A percentile compares a stretch with the other conserved stretches of the same genome.
These are phyloP conservation scores for Cyanoliseus patagonus DNA, from an alignment of 2,113 vertebrate genomes.

Conservation along the genomic window DNA sequence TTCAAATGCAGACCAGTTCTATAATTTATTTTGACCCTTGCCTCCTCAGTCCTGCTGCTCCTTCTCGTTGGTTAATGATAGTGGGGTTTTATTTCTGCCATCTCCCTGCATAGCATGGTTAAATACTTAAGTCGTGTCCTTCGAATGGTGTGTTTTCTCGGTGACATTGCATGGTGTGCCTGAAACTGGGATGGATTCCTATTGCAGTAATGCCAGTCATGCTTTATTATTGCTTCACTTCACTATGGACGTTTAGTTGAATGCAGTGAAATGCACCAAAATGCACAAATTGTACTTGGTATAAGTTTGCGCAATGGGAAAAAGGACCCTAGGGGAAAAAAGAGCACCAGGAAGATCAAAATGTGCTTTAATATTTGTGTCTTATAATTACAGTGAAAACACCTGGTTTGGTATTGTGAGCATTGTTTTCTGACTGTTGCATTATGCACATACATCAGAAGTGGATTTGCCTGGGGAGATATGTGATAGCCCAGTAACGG, in stretches of 20 bases:
- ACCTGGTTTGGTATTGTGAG: not conserved
- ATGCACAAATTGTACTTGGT: not conserved
- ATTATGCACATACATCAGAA: accelerated
- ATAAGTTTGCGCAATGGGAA: not conserved
- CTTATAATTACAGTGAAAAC: not conserved
- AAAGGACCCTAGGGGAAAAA: not conserved
- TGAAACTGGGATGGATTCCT: not conserved
- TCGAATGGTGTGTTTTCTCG: not conserved
- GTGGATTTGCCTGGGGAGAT: not conserved
- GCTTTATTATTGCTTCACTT: not conserved
- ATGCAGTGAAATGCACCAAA: not conserved
- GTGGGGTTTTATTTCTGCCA: not conserved
- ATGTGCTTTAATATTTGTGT: not conserved
- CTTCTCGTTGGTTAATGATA: not conserved
- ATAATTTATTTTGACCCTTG: slow-evolving; percentile 18
- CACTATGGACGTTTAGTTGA: not conserved
- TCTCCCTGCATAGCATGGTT: not conserved
- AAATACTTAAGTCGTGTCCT: not conserved
- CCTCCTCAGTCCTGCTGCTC: not conserved
- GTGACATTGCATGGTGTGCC: not conserved
- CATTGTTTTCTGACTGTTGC: not conserved
- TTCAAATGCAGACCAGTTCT: not conserved
- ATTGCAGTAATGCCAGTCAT: not conserved
- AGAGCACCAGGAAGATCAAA: not conserved
- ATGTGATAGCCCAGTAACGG: not conserved